These are phyloP conservation scores for Platalea minor DNA, from an alignment of 2,797 vertebrate species.

Conservation along the genomic window DNA sequence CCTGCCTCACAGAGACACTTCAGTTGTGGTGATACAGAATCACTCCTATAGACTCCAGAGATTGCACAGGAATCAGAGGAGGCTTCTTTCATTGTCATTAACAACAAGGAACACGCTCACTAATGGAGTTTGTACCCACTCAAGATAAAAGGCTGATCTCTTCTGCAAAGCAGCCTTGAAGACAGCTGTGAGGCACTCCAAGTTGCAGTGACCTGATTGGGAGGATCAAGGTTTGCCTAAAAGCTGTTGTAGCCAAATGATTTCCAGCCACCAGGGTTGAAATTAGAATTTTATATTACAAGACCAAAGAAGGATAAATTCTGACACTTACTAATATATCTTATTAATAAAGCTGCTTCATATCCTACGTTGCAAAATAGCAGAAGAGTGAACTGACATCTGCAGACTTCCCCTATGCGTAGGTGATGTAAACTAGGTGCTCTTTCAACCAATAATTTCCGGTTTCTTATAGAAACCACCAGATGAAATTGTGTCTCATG, in stretches of 20 bases:
- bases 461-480: background rate
- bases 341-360: background rate
- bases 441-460: background rate
- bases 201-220: rapidly evolving
- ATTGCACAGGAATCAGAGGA: background rate
- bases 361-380: background rate
- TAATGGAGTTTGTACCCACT: background rate
- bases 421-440: background rate
- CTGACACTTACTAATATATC: background rate
- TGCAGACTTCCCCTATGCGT: rapidly evolving
- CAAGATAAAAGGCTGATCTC: background rate
- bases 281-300: background rate
- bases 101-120: background rate
- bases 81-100: background rate
- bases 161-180: background rate
- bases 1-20: background rate
- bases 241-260: background rate
- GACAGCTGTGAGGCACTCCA: background rate
- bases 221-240: background rate
- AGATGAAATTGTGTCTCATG: background rate
- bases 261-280: background rate
- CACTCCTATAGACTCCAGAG: background rate
- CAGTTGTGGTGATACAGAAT: background rate
- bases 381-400: background rate
- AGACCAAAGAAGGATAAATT: background rate